These are phyloP conservation scores for Psophia crepitans DNA, from an alignment of 2,113 vertebrate species.

Conservation along the genomic window DNA sequence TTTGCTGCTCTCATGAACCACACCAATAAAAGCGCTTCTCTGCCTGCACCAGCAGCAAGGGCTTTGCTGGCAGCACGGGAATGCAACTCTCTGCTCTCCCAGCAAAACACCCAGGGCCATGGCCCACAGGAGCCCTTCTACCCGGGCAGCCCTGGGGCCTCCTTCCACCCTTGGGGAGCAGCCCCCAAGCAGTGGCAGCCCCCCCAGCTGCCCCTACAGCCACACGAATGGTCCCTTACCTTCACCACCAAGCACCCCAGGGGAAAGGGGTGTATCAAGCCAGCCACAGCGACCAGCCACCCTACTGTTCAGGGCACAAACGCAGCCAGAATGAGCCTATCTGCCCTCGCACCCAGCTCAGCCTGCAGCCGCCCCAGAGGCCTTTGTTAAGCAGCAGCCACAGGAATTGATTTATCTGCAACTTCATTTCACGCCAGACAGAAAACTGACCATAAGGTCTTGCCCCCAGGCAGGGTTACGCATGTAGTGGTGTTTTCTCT, in stretches of 20 bases:
- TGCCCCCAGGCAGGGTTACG: neutral
- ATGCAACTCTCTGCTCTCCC: neutral
- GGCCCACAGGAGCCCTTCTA: neutral
- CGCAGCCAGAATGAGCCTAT: accelerated
- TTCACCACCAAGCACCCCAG: neutral
- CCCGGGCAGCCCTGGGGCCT: neutral
- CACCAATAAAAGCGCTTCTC: neutral
- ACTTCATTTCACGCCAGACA: neutral
- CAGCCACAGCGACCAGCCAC: accelerated
- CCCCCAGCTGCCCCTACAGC: neutral
- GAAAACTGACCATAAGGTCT: neutral
- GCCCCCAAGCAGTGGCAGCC: neutral
- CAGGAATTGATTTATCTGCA: neutral
- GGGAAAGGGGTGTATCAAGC: neutral
- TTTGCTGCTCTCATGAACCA: neutral
- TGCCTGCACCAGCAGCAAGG: neutral
- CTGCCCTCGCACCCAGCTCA: neutral
- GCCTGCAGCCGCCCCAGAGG: accelerated
- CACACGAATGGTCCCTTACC: neutral
- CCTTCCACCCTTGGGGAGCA: neutral
- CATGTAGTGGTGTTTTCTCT: neutral
- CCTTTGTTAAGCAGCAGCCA: neutral
- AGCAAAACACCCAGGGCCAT: neutral
- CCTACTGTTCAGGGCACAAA: neutral
- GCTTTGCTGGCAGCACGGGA: neutral